Conservation (phyloP, 64 coral and sea anemone genomes). For the Porites lutea region DNA sequence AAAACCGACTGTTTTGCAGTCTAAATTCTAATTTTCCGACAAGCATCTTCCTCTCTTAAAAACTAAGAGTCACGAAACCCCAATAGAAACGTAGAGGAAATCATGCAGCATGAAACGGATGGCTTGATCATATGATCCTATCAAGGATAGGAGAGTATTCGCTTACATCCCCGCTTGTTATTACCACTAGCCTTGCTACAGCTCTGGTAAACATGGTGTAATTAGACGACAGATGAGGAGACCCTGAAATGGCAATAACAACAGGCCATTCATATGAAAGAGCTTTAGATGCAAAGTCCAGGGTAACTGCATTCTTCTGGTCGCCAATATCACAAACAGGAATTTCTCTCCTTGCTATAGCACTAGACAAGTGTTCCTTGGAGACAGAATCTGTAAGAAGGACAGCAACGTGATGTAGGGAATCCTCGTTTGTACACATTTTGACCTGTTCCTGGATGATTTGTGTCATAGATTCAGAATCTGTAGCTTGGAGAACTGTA, state of each 20-base stretch:
- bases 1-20: too few species aligned
- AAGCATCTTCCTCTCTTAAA: too few species aligned
- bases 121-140: too few species aligned
- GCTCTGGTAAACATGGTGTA: conserved; percentile 36
- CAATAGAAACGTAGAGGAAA: too few species aligned
- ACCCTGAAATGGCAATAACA: conserved; percentile 17
- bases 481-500: not conserved
- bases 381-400: not conserved
- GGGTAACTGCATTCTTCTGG: not conserved
- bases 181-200: conserved; percentile 25
- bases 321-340: not conserved
- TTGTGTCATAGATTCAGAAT: not conserved
- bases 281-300: conserved; percentile 26
- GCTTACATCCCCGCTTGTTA: not conserved
- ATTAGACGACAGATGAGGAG: not conserved
- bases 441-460: not conserved
- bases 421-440: not conserved
- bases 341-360: not conserved
- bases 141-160: too few species aligned
- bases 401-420: not conserved
- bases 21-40: too few species aligned
- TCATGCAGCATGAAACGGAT: too few species aligned
- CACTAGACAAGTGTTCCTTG: not conserved
- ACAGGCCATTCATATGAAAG: conserved; percentile 33
- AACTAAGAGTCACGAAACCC: too few species aligned